Percentiles rank a stretch among this genome's conserved stretches.
phyloP scores from a whole-genome alignment of 2,113 vertebrate genomes.

The Microcebus lehilahytsara region DNA sequence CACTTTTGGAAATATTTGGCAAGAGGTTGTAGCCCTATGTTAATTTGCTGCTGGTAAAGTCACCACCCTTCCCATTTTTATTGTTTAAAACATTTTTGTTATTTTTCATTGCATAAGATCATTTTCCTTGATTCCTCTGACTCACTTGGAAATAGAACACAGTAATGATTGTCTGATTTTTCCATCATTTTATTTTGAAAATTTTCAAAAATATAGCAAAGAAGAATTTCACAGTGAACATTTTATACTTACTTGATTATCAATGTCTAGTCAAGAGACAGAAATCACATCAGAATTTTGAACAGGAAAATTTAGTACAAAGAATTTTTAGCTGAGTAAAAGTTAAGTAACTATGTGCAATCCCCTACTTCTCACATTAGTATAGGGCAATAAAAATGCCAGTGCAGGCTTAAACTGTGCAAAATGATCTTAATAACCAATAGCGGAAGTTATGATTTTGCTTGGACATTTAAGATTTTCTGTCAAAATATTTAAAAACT shows the following conservation, averaged over 20 bases:
- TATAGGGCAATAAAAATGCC: neutral
- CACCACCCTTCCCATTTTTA: neutral
- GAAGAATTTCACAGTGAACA: neutral
- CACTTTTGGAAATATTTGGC: neutral
- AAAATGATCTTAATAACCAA: neutral
- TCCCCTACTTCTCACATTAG: neutral
- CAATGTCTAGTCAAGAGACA: neutral
- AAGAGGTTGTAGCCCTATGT: neutral
- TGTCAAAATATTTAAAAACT: neutral
- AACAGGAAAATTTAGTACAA: neutral
- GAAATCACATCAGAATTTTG: neutral
- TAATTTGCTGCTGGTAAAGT: neutral
- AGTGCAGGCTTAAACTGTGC: neutral
- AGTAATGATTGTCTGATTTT: neutral
- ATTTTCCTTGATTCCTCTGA: constrained; percentile 11
- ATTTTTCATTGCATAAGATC: neutral
- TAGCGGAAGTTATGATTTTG: neutral
- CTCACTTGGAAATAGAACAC: neutral
- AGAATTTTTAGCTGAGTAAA: neutral
- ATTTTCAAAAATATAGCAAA: neutral
- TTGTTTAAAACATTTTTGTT: neutral
- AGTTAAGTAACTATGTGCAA: neutral
- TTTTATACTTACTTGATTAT: neutral
- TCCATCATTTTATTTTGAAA: neutral
- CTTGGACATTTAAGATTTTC: neutral